Conservation (phyloP, 2,888 invertebrate species). For the Drosophila ochracea region DNA sequence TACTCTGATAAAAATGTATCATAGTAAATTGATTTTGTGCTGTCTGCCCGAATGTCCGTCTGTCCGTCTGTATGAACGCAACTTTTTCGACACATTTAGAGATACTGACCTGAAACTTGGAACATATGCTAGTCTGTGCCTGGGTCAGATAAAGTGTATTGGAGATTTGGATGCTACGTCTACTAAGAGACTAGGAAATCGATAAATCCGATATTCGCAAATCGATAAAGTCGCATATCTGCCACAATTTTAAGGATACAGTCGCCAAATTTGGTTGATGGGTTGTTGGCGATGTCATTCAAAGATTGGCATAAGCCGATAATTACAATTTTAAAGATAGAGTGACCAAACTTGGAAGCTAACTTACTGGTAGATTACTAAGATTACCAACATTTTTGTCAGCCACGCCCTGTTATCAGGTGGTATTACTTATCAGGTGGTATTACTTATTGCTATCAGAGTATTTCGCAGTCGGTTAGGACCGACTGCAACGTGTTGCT, state of each 20-base stretch:
- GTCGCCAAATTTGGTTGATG: fast-evolving
- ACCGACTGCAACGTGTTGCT: not conserved
- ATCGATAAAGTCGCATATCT: not conserved
- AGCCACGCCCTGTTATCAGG: not conserved
- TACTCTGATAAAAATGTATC: too few relatives aligned
- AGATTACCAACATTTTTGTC: too few relatives aligned
- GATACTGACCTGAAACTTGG: too few relatives aligned
- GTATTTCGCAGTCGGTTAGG: not conserved
- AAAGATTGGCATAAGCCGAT: not conserved
- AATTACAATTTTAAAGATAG: too few relatives aligned
- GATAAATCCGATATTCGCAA: not conserved
- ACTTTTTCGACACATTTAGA: too few relatives aligned
- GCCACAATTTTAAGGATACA: not conserved
- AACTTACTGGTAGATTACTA: not conserved
- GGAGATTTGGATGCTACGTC: too few relatives aligned
- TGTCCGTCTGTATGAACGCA: too few relatives aligned
- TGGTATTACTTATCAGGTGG: not conserved
- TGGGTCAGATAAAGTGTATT: too few relatives aligned
- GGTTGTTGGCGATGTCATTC: not conserved
- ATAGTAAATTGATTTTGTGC: too few relatives aligned
- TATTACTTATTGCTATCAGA: not conserved
- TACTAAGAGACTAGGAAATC: too few relatives aligned
- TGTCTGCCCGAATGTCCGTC: too few relatives aligned
- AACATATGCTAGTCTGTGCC: too few relatives aligned
- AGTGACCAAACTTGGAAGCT: not conserved